Percentiles rank a stretch among this genome's conserved stretches.
Conservation (phyloP, 2,888 invertebrate genomes). For the Archips crataeganus region DNA sequence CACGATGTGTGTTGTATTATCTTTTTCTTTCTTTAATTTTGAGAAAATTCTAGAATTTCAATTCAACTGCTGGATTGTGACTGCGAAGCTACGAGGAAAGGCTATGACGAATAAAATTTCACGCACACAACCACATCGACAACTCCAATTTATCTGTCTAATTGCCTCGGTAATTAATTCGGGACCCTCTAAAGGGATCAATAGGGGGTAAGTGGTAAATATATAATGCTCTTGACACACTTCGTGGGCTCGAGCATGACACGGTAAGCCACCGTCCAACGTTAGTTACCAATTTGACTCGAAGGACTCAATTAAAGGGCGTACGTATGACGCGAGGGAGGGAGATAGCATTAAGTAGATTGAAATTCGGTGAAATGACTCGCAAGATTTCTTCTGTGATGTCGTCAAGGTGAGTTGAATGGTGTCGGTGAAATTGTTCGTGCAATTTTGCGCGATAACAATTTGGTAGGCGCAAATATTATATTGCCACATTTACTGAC, state of each 20-base stretch:
- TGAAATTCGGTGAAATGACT: neutral
- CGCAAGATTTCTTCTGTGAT: neutral
- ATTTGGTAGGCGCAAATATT: too few relatives aligned
- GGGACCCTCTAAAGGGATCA: slow-evolving; percentile 22
- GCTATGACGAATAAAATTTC: neutral
- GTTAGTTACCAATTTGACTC: slow-evolving; percentile 12
- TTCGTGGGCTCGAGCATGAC: neutral
- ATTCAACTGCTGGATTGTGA: too few relatives aligned
- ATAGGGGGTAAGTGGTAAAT: slow-evolving; percentile 21
- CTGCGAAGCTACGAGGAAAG: too few relatives aligned
- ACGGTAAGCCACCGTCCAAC: neutral
- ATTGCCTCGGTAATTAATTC: slow-evolving; percentile 16
- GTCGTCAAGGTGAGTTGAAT: neutral
- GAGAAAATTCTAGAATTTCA: too few relatives aligned
- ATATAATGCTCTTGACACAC: slow-evolving; percentile 17
- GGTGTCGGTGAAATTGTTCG: too few relatives aligned
- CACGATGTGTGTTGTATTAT: too few relatives aligned
- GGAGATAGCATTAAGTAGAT: neutral
- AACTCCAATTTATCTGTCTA: slow-evolving; percentile 21
- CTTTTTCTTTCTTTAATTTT: too few relatives aligned
- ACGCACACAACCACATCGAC: neutral
- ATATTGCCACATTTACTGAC: too few relatives aligned
- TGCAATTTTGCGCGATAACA: too few relatives aligned
- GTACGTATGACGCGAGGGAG: neutral
- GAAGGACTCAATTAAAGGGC: slow-evolving; percentile 2